Percentiles rank a stretch among this genome's conserved stretches.
Conservation (phyloP, 2,113 vertebrate species). For the Mixornis gularis region DNA sequence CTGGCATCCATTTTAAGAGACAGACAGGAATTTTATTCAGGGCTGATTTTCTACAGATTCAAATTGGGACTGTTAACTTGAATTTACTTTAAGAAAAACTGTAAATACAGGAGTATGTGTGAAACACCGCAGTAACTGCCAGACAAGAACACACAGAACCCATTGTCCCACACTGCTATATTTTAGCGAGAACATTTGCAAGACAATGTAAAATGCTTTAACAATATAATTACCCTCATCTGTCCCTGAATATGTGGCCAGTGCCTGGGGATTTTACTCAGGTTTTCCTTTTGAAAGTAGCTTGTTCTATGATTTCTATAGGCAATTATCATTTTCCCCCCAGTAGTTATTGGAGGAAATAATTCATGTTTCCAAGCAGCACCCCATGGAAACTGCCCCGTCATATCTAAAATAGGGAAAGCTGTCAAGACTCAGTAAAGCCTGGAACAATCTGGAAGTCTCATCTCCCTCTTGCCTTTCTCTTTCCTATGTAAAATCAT, state of each 20-base stretch:
- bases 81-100: neutral
- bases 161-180: neutral
- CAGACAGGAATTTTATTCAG: neutral
- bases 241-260: neutral
- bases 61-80: neutral
- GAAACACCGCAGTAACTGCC: neutral
- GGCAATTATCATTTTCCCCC: neutral
- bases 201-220: constrained; percentile 5
- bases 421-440: neutral
- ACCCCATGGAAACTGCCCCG: neutral
- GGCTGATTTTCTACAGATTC: neutral
- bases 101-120: neutral
- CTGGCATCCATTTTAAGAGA: neutral
- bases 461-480: neutral
- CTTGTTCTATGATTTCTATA: neutral
- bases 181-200: neutral
- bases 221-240: neutral
- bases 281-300: neutral
- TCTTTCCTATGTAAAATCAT: neutral
- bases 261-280: neutral
- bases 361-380: neutral
- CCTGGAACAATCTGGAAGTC: neutral
- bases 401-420: neutral
- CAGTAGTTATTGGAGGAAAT: neutral
- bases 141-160: neutral